A percentile compares a stretch with the other conserved stretches of the same genome.
These are phyloP conservation scores for Micromys minutus DNA, from an alignment of 2,113 vertebrate species.

Conservation along the genomic window DNA sequence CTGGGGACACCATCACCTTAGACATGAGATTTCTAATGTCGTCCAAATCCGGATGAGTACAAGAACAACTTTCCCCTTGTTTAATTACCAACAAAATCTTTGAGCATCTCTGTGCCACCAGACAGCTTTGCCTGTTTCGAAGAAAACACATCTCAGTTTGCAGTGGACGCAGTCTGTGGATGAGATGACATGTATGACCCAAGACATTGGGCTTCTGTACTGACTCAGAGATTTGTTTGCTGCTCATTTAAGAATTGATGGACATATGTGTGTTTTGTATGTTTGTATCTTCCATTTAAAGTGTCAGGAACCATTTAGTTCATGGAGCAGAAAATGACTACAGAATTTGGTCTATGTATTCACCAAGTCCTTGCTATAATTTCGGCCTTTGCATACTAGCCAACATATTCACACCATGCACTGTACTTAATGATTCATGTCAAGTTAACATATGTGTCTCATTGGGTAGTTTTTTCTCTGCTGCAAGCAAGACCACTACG, in stretches of 20 bases:
- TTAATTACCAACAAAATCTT: background rate
- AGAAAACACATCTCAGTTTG: background rate
- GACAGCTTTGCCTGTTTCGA: background rate
- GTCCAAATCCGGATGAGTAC: background rate
- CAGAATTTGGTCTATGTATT: conserved; percentile 26
- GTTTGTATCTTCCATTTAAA: background rate
- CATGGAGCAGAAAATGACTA: background rate
- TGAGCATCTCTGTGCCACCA: background rate
- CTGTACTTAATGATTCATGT: background rate
- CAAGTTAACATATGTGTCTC: conserved; percentile 23
- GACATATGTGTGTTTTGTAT: background rate
- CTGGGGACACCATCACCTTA: background rate
- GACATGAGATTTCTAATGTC: background rate
- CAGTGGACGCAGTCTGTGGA: background rate
- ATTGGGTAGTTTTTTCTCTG: background rate
- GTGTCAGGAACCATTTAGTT: background rate
- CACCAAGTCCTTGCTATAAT: conserved; percentile 47
- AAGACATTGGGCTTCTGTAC: background rate
- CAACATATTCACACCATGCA: background rate
- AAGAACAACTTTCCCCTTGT: background rate
- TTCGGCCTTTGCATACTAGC: conserved; percentile 48
- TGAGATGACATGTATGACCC: background rate
- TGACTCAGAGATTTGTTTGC: conserved; percentile 9
- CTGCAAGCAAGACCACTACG: background rate
- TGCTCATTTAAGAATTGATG: background rate